Conservation (phyloP, 2,113 vertebrate species). For the Labrus mixtus region DNA sequence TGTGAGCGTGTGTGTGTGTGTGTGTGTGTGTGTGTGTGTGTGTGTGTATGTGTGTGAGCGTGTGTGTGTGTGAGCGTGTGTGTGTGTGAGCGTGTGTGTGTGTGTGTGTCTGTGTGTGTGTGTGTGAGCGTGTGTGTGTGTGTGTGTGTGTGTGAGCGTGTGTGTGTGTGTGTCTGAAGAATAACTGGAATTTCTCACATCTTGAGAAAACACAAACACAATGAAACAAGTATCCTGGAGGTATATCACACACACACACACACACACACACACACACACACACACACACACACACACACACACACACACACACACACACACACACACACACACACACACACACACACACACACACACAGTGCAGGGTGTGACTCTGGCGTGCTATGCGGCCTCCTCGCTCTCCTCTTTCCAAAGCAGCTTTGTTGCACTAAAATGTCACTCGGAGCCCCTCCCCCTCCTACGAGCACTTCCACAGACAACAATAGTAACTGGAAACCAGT, state of each 20-base stretch:
- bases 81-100: not conserved
- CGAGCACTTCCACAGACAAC: conserved; percentile 70
- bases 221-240: not conserved
- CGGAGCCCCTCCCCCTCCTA: conserved; percentile 72
- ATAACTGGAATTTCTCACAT: conserved; percentile 39
- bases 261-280: conserved; percentile 15
- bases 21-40: too few relatives aligned
- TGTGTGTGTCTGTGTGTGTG: not conserved
- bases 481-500: conserved; percentile 70
- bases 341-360: conserved; percentile 5
- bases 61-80: too few relatives aligned
- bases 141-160: too few relatives aligned
- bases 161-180: conserved; percentile 18
- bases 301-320: not conserved
- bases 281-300: not conserved
- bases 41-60: too few relatives aligned
- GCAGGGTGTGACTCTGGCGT: conserved; percentile 46
- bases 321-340: conserved; percentile 15
- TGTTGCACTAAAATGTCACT: conserved; percentile 72
- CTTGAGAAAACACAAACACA: not conserved
- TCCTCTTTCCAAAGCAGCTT: conserved; percentile 68
- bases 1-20: too few relatives aligned
- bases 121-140: too few relatives aligned
- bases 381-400: conserved; percentile 50
- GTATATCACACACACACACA: not conserved